These are phyloP conservation scores for Orussus abietinus DNA, from an alignment of 1,140 invertebrate species.

Conservation along the genomic window DNA sequence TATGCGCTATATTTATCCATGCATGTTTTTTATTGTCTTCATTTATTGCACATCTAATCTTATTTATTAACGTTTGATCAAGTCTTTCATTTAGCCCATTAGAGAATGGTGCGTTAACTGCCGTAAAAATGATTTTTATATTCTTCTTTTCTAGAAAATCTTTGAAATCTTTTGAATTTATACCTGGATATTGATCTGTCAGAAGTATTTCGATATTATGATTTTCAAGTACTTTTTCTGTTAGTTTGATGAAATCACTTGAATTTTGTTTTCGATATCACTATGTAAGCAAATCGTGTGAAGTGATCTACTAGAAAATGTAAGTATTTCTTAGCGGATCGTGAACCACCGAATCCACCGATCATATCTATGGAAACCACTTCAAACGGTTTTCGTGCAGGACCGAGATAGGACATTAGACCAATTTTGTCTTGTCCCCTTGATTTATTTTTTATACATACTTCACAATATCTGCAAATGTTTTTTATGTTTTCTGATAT, in stretches of 20 bases:
- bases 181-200: slow-evolving; percentile 35
- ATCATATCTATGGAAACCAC: slow-evolving; percentile 34
- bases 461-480: slow-evolving; percentile 28
- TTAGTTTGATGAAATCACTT: slow-evolving; percentile 37
- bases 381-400: slow-evolving; percentile 34
- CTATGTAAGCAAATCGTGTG: slow-evolving; percentile 31
- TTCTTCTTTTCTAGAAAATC: slow-evolving; percentile 23
- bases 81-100: slow-evolving; percentile 38
- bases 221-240: slow-evolving; percentile 20
- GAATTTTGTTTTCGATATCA: slow-evolving; percentile 31
- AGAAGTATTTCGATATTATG: slow-evolving; percentile 28
- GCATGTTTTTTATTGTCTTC: slow-evolving; percentile 21
- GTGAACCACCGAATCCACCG: slow-evolving; percentile 25
- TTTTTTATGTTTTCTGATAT: slow-evolving; percentile 16
- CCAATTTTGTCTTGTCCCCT: slow-evolving; percentile 31
- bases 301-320: slow-evolving; percentile 28
- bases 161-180: slow-evolving; percentile 37
- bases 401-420: slow-evolving; percentile 35
- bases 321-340: slow-evolving; percentile 30
- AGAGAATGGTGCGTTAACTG: slow-evolving; percentile 36
- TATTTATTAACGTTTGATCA: slow-evolving; percentile 39
- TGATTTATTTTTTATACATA: slow-evolving; percentile 41
- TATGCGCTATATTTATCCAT: slow-evolving; percentile 36
- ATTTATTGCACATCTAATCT: slow-evolving; percentile 41
- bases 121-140: slow-evolving; percentile 33